These are phyloP conservation scores for Pluvianellus socialis DNA, from an alignment of 2,113 vertebrate genomes.

Conservation along the genomic window DNA sequence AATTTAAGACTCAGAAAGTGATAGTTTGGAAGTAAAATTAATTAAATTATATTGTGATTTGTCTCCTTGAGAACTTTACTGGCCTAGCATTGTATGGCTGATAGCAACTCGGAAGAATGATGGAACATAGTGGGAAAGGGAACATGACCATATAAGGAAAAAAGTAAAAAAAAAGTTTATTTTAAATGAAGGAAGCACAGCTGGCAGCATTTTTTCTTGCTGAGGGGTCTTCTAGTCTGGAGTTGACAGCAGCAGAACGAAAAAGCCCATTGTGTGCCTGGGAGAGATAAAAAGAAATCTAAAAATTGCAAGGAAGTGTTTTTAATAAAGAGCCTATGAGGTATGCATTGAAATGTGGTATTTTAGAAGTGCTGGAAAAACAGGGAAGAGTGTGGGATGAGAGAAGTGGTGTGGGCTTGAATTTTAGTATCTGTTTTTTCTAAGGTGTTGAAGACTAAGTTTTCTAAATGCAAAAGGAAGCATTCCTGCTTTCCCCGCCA, in stretches of 20 bases:
- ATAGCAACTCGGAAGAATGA: background rate
- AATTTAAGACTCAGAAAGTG: background rate
- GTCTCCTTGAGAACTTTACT: background rate
- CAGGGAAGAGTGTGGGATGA: slow-evolving; percentile 35
- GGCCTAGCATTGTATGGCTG: background rate
- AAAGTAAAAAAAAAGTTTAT: background rate
- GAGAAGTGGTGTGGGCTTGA: slow-evolving; percentile 35
- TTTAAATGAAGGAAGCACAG: background rate
- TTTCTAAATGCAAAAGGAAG: slow-evolving; percentile 8
- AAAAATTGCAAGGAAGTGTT: background rate
- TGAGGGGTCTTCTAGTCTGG: background rate
- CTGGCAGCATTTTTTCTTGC: background rate
- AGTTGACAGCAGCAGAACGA: background rate
- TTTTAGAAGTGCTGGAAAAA: slow-evolving; percentile 11
- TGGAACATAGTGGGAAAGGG: background rate
- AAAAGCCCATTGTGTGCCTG: background rate
- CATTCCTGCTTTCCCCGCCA: background rate
- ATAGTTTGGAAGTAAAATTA: background rate
- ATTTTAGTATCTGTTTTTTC: slow-evolving; percentile 18
- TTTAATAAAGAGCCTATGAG: background rate
- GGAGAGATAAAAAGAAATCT: background rate
- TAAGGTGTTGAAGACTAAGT: background rate
- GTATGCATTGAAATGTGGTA: slow-evolving; percentile 23
- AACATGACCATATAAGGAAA: background rate
- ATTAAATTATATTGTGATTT: background rate